A percentile compares a stretch with the other conserved stretches of the same genome.
Evolutionary conservation across 2,888 invertebrate genomes (phyloP).

Genomic region (Zhuqinia jingwanae): DNA sequence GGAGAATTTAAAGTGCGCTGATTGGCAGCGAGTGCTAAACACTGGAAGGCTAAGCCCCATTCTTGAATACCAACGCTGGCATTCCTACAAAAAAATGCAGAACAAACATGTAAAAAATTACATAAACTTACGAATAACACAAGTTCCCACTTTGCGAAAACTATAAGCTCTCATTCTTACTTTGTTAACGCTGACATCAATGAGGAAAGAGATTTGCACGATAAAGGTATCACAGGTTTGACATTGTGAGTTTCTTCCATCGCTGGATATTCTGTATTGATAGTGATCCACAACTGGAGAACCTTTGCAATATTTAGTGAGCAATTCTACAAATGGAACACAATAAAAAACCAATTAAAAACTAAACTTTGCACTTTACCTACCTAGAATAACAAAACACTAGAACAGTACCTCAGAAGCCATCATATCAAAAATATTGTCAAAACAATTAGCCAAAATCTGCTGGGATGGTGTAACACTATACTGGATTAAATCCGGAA

Average conservation of each 20-base stretch:
- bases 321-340: constrained; percentile 84
- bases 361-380: no score
- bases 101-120: no score
- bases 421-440: constrained; percentile 78
- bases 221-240: constrained; percentile 86
- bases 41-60: constrained; percentile 90
- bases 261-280: constrained; percentile 85
- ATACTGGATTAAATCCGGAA: constrained; percentile 51
- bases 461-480: constrained; percentile 50
- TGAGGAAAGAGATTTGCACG: constrained; percentile 85
- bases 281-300: constrained; percentile 92
- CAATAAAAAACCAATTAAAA: background rate
- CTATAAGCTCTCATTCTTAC: constrained; percentile 79
- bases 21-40: constrained; percentile 88
- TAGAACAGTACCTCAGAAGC: constrained; percentile 78
- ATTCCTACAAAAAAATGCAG: constrained; percentile 81
- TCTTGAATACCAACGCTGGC: constrained; percentile 87
- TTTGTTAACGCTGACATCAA: constrained; percentile 86
- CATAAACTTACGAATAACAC: background rate
- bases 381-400: no score
- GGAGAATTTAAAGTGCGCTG: constrained; percentile 80
- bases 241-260: constrained; percentile 84
- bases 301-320: constrained; percentile 91
- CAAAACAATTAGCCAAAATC: constrained; percentile 74
- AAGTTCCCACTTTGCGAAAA: background rate